Percentiles rank a stretch among this genome's conserved stretches.
Evolutionary conservation across 2,797 vertebrate species (phyloP).

Genomic region (Sebastes diploproa): DNA sequence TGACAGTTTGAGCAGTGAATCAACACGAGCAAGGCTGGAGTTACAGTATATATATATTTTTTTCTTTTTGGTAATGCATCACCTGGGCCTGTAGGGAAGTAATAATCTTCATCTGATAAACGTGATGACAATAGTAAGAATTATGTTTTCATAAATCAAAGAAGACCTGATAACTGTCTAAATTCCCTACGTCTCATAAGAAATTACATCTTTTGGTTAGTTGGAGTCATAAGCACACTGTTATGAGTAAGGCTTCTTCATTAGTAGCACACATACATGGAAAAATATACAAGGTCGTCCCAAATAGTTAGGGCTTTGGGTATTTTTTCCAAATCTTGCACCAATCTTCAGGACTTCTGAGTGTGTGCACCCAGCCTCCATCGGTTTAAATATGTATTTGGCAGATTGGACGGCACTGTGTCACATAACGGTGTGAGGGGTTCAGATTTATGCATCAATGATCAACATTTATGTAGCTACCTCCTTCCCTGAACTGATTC

Average conservation of each 20-base stretch:
- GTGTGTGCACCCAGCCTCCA: not conserved
- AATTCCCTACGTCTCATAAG: not conserved
- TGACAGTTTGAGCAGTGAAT: constrained; percentile 34
- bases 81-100: not conserved
- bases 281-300: not conserved
- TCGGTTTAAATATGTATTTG: not conserved
- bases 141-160: not conserved
- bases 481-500: constrained; percentile 24
- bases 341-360: not conserved
- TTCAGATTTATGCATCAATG: not conserved
- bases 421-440: not conserved
- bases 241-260: not conserved
- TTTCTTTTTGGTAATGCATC: constrained; percentile 7
- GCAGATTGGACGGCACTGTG: not conserved
- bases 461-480: constrained; percentile 41
- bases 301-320: not conserved
- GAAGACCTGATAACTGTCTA: constrained; percentile 2
- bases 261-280: not conserved
- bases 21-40: constrained; percentile 11
- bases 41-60: not conserved
- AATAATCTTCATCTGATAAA: not conserved
- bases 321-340: not conserved
- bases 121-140: not conserved
- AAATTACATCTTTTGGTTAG: not conserved
- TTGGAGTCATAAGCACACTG: constrained; percentile 14